Evolutionary conservation across 2,113 vertebrate genomes (phyloP).

Genomic region (Suncus etruscus): DNA sequence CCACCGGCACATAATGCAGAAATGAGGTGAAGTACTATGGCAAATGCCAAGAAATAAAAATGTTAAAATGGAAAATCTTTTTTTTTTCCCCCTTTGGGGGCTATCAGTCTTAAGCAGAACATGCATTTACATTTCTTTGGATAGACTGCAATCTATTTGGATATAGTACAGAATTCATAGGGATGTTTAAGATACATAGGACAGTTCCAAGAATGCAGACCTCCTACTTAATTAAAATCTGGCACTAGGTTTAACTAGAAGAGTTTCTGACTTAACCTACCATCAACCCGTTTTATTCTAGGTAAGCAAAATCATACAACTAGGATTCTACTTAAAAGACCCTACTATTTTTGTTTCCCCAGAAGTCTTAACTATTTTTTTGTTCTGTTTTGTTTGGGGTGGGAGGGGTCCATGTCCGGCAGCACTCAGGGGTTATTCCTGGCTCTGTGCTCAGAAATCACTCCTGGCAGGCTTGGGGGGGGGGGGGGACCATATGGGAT

Average conservation of each 20-base stretch:
- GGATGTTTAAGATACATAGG: neutral
- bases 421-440: too few relatives aligned
- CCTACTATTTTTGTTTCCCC: neutral
- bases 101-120: neutral
- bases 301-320: constrained; percentile 17
- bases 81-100: neutral
- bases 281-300: neutral
- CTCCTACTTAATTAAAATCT: neutral
- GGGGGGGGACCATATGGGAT: too few relatives aligned
- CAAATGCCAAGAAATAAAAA: constrained; percentile 22
- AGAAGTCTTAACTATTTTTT: too few relatives aligned
- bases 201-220: constrained; percentile 42
- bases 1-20: neutral
- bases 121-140: constrained; percentile 3
- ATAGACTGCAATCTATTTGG: neutral
- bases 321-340: neutral
- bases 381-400: too few relatives aligned
- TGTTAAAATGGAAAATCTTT: neutral
- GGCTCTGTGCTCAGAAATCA: too few relatives aligned
- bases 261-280: constrained; percentile 2
- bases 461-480: too few relatives aligned
- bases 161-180: neutral
- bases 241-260: neutral
- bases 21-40: neutral
- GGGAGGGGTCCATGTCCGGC: too few relatives aligned